Conservation (phyloP, 1,140 invertebrate genomes). For the Palaemon carinicauda region DNA sequence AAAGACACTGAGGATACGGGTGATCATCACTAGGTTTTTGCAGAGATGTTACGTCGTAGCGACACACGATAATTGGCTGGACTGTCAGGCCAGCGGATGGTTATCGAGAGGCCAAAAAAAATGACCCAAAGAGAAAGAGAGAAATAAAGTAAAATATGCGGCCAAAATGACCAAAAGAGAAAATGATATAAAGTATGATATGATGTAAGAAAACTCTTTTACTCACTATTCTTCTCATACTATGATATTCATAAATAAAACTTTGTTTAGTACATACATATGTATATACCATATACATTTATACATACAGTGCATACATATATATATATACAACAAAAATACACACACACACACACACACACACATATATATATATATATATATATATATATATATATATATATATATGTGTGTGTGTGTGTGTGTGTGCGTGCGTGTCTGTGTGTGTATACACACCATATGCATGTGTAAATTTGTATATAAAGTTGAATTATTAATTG, state of each 20-base stretch:
- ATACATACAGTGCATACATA: background rate
- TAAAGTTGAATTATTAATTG: too few relatives aligned
- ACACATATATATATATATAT: background rate
- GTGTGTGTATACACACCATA: background rate
- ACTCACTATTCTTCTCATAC: too few relatives aligned
- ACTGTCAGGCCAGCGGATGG: background rate
- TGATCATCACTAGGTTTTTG: too few relatives aligned
- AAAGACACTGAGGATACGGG: too few relatives aligned
- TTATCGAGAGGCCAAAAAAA: background rate
- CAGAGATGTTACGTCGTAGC: too few relatives aligned
- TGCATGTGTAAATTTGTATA: too few relatives aligned
- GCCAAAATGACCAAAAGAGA: background rate
- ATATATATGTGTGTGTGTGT: background rate
- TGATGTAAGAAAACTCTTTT: background rate
- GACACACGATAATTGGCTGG: background rate
- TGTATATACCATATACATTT: background rate
- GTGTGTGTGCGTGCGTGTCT: background rate
- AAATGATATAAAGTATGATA: background rate
- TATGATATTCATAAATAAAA: too few relatives aligned
- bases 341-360: background rate
- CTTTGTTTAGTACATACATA: background rate
- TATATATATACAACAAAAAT: background rate
- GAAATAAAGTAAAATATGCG: background rate
- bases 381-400: slow-evolving; percentile 10
- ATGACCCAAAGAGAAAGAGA: background rate